phyloP scores from a whole-genome alignment of 2,888 invertebrate species.

The Caenorhabditis sp. region DNA sequence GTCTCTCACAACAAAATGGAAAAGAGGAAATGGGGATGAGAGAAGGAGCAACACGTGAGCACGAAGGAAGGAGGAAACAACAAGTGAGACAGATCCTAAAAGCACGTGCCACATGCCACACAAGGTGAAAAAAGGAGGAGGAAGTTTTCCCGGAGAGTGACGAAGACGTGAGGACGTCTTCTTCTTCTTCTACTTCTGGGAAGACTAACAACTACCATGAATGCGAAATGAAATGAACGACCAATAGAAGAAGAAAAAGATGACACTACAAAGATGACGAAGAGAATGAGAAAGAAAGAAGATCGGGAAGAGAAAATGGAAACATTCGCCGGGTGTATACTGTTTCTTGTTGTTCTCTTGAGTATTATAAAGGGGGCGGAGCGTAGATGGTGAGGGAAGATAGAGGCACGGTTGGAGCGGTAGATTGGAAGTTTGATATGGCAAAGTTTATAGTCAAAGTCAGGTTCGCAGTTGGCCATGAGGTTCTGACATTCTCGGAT shows the following conservation, averaged over 20 bases:
- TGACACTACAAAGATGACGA: slow-evolving; percentile 14
- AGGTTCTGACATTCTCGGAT: too few species aligned
- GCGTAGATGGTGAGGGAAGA: not conserved
- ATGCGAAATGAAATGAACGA: slow-evolving; percentile 13
- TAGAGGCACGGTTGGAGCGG: too few species aligned
- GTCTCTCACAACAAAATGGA: slow-evolving; percentile 31
- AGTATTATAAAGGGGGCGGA: not conserved
- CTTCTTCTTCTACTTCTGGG: too few species aligned
- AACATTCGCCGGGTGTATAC: not conserved
- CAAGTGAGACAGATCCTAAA: slow-evolving; percentile 1
- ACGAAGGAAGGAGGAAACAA: slow-evolving; percentile 2
- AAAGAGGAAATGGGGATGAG: slow-evolving; percentile 12
- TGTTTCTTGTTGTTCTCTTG: not conserved
- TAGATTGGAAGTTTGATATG: too few species aligned
- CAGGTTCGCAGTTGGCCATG: too few species aligned
- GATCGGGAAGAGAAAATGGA: slow-evolving; percentile 1
- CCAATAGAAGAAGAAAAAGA: slow-evolving; percentile 1
- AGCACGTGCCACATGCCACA: not conserved
- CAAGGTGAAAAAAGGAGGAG: slow-evolving; percentile 8
- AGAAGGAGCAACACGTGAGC: slow-evolving; percentile 25
- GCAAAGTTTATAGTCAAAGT: too few species aligned
- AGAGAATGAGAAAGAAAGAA: not conserved
- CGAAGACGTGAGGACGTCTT: not conserved
- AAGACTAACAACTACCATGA: slow-evolving; percentile 1
- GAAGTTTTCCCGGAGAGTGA: not conserved